Base-by-base conservation (phyloP, 2,888 invertebrate genomes). In the Hydropsyche betteni region DNA sequence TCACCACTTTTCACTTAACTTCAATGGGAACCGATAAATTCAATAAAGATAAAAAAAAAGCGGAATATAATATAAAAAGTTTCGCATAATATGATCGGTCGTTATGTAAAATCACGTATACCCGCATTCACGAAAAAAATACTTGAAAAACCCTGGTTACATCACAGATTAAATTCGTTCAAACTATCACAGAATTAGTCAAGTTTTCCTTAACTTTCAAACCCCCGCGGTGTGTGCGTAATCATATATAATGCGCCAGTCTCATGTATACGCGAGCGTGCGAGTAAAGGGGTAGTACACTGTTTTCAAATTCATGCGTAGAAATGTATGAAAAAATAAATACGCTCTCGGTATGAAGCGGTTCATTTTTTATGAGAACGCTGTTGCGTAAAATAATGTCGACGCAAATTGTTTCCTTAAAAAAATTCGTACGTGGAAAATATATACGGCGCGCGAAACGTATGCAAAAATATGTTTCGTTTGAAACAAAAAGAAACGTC, bases 361-460 rank as follows among this genome's bases (percentile, higher is more conserved):
- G 36, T 53, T 52, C 53, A 53, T 70, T 70, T 70, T 70, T 53
- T 70, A 70, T 53, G 70, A 53, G 52, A 70, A 53, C 52, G 53
- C 51, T 51, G 70, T 53, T 53, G 70, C 52, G 69, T 53, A 70
- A 70, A 70, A 70, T 52, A 53, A 70, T 52, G 53, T 52, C 52
- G 36, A 51, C 53, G 51, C n/a, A 52, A 70, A 64, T 64, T 64
- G 64, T 64, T 64, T 64, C 64, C 34, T 36, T n/a, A 10, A 64
- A 64, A 64, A 64, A 34, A 36, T 24, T 24, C 24, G 24, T 24
- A 64, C 33, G 8, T 12, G 12, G 34, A 64, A 64, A 64, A 55
- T 55, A 55, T n/a, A 55, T 55, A 6, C 12, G 44, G 6, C 55
- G 16, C 12, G 55, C 16, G 12, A n/a, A 36, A 36, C 64, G 64